phyloP scores from a whole-genome alignment of 2,113 vertebrate genomes.

The Caretta caretta region DNA sequence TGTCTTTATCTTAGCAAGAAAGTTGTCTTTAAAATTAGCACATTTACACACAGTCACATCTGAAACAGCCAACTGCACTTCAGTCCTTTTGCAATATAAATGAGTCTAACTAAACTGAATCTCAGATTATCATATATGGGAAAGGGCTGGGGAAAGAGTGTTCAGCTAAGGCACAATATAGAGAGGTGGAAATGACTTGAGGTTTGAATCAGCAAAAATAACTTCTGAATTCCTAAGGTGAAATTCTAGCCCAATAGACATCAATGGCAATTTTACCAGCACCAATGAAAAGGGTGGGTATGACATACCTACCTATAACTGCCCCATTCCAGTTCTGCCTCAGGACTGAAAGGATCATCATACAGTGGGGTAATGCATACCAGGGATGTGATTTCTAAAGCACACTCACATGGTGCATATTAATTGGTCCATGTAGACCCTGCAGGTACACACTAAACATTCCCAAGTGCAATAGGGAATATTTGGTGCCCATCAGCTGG shows the following conservation, averaged over 20 bases:
- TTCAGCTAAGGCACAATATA: not conserved
- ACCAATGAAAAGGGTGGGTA: not conserved
- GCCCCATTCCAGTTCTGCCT: not conserved
- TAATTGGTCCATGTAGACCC: not conserved
- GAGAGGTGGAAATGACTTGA: not conserved
- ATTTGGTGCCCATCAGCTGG: not conserved
- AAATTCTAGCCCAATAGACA: not conserved
- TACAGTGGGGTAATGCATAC: too few relatives aligned
- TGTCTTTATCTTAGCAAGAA: not conserved
- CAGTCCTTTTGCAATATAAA: not conserved
- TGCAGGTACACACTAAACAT: not conserved
- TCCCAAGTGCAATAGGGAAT: not conserved
- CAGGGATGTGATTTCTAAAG: too few relatives aligned
- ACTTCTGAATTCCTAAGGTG: not conserved
- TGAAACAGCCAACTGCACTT: not conserved
- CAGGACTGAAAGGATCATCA: not conserved
- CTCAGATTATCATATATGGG: not conserved
- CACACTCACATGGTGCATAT: not conserved
- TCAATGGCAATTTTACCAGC: not conserved
- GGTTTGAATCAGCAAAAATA: not conserved
- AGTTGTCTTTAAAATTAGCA: not conserved
- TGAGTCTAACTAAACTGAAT: not conserved
- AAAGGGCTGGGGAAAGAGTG: not conserved
- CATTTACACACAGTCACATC: not conserved
- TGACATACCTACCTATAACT: not conserved